These are phyloP conservation scores for Pedionomus torquatus DNA, from an alignment of 2,113 vertebrate species.

Conservation along the genomic window DNA sequence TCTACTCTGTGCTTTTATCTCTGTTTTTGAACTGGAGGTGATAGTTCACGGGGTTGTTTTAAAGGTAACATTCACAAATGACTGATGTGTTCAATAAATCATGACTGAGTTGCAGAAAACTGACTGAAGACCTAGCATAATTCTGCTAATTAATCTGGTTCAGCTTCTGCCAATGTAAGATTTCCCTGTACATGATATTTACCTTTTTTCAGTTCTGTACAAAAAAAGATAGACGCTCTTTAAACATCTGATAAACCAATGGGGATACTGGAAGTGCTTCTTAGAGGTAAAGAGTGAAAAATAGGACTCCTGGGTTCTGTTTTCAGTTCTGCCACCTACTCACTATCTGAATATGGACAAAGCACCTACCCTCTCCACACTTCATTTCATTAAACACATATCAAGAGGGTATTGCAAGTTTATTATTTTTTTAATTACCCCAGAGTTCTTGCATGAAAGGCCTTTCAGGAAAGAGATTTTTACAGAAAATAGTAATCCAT, in stretches of 20 bases:
- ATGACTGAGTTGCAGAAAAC: neutral
- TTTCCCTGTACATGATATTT: neutral
- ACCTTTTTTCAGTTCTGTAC: neutral
- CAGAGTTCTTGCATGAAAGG: slow-evolving; percentile 41
- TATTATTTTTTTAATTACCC: slow-evolving; percentile 68
- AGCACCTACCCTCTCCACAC: neutral
- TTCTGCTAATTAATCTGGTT: slow-evolving; percentile 14
- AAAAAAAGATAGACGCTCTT: neutral
- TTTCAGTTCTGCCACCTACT: slow-evolving; percentile 30
- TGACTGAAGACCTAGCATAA: neutral
- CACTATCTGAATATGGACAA: slow-evolving; percentile 43
- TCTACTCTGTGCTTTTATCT: neutral
- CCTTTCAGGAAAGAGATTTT: slow-evolving; percentile 42
- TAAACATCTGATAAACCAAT: neutral
- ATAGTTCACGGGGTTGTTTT: neutral
- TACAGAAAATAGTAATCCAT: slow-evolving; percentile 48
- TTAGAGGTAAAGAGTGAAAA: neutral
- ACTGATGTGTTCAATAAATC: neutral
- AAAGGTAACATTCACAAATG: neutral
- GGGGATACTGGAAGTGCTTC: neutral
- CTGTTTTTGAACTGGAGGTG: neutral
- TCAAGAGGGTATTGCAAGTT: slow-evolving; percentile 49
- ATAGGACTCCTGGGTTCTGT: slow-evolving; percentile 1
- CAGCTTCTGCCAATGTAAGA: neutral
- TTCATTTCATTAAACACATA: slow-evolving; percentile 55